phyloP scores from a whole-genome alignment of 2,113 vertebrate species.

The Pungitius pungitius region DNA sequence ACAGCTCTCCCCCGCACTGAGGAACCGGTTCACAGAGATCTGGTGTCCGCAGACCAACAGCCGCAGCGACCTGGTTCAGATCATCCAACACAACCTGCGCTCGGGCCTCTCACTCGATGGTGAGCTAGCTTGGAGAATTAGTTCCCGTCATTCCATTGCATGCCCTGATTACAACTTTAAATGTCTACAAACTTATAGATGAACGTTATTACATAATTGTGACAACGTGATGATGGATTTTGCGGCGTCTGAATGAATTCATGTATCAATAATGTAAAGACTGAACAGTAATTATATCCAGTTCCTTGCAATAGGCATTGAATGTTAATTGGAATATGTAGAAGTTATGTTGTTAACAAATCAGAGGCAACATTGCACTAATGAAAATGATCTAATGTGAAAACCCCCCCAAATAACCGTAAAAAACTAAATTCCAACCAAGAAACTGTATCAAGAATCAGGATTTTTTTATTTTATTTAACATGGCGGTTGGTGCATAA shows the following conservation, averaged over 20 bases:
- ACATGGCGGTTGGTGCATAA: no score
- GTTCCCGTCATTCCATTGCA: background rate
- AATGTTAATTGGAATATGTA: background rate
- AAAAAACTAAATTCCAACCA: no score
- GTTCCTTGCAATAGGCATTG: background rate
- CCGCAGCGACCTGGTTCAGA: conserved; percentile 88
- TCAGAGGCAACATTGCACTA: background rate
- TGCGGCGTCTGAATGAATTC: background rate
- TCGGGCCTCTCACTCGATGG: conserved; percentile 84
- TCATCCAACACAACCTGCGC: conserved; percentile 90
- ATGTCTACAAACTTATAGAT: background rate
- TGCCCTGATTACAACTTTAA: background rate
- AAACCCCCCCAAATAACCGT: no score
- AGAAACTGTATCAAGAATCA: no score
- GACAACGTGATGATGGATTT: background rate
- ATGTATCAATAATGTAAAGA: background rate
- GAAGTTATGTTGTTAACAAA: background rate
- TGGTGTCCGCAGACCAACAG: conserved; percentile 94
- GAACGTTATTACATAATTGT: background rate
- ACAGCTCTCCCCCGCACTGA: conserved; percentile 94
- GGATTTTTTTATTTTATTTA: no score
- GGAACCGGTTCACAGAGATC: conserved; percentile 98
- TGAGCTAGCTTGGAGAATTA: conserved; percentile 26
- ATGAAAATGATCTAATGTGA: no score
- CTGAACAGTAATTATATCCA: background rate